Percentiles rank a stretch among this genome's conserved stretches.
phyloP scores from a whole-genome alignment of 2,888 invertebrate species.

The Lysandra bellargus region DNA sequence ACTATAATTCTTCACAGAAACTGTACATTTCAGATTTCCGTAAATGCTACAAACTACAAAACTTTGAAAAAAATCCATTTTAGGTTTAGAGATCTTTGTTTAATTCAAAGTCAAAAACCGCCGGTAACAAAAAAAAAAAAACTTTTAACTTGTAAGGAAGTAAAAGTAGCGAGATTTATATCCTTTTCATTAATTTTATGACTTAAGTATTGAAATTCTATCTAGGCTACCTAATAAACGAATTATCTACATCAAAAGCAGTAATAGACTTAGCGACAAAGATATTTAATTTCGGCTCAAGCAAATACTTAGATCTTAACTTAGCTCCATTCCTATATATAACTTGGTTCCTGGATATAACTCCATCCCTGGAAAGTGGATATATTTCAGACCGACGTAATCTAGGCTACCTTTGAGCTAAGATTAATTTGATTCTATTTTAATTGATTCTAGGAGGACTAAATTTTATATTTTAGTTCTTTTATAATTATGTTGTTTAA shows the following conservation, averaged over 20 bases:
- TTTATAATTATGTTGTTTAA: no score
- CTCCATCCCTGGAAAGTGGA: neutral
- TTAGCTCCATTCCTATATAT: neutral
- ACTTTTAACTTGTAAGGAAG: no score
- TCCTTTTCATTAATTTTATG: neutral
- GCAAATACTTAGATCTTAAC: neutral
- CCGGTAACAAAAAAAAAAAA: no score
- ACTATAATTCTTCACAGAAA: no score
- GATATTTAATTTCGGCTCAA: neutral
- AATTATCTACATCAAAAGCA: neutral
- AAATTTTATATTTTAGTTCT: neutral
- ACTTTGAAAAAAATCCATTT: no score
- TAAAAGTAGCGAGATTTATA: no score
- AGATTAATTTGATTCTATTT: neutral
- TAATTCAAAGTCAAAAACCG: no score
- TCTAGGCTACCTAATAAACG: neutral
- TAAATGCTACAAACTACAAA: no score
- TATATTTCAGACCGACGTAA: neutral
- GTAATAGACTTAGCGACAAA: slow-evolving; percentile 15
- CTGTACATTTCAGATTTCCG: no score
- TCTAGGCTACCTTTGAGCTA: neutral
- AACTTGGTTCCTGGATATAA: neutral
- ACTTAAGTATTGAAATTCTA: neutral
- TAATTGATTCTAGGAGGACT: neutral
- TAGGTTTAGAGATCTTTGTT: no score